Evolutionary conservation across 1,140 invertebrate genomes (phyloP).

Genomic region (Panulirus ornatus): DNA sequence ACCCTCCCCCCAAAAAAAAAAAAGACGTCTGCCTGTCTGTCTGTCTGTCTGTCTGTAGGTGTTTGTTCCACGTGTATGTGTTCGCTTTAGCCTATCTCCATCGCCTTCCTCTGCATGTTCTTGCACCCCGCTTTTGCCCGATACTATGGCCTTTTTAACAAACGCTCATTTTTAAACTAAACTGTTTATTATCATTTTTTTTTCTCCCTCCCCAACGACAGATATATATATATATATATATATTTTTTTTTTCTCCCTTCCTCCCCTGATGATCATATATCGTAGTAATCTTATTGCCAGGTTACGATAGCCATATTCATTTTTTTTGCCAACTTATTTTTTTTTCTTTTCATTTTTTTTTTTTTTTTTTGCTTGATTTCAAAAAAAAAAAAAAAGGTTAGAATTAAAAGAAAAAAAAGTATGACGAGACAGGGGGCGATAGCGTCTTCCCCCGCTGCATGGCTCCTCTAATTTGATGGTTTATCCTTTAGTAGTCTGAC

Average conservation of each 20-base stretch:
- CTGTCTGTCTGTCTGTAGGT: no score
- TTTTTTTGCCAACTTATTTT: conserved; percentile 37
- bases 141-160: neutral
- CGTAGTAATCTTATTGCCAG: neutral
- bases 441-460: conserved; percentile 25
- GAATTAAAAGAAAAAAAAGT: no score
- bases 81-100: conserved; percentile 5
- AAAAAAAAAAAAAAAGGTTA: conserved; percentile 25
- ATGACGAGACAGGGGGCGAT: conserved; percentile 6
- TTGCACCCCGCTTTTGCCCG: conserved; percentile 38
- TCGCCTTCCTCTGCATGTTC: conserved; percentile 40
- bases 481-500: conserved; percentile 8
- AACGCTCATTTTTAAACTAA: conserved; percentile 14
- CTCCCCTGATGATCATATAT: no score
- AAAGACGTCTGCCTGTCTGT: conserved; percentile 52
- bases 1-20: no score
- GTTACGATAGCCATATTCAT: neutral
- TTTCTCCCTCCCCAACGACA: no score
- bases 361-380: conserved; percentile 28
- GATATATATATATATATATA: no score
- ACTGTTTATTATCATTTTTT: conserved; percentile 1
- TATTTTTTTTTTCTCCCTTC: no score
- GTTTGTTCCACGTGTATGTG: conserved; percentile 27
- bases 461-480: conserved; percentile 33
- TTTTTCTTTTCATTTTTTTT: conserved; percentile 15